Conservation (phyloP, 2,113 vertebrate genomes). For the Ceyx margarethae region DNA sequence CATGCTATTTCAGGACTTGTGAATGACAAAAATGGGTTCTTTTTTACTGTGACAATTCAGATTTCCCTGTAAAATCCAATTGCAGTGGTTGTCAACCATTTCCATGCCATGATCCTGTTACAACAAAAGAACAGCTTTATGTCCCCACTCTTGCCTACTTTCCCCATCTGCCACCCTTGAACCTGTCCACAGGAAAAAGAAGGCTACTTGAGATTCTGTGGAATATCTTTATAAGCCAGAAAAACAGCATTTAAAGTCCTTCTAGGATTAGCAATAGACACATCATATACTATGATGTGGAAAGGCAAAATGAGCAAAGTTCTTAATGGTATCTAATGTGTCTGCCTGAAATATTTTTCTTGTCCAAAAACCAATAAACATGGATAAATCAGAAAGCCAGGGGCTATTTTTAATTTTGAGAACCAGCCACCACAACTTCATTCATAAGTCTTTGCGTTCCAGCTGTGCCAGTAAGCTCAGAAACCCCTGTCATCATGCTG, state of each 20-base stretch:
- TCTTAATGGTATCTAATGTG: background rate
- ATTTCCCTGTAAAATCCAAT: slow-evolving; percentile 45
- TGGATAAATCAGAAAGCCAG: background rate
- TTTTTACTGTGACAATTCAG: slow-evolving; percentile 5
- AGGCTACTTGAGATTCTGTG: background rate
- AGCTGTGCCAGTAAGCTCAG: background rate
- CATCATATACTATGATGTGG: background rate
- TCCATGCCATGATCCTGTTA: background rate
- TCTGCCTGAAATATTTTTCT: background rate
- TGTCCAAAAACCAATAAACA: background rate
- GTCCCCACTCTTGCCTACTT: background rate
- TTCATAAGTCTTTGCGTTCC: background rate
- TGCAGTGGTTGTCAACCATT: slow-evolving; percentile 14
- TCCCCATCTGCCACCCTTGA: background rate
- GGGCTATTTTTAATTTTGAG: background rate
- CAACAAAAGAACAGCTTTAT: background rate
- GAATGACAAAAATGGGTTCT: slow-evolving; percentile 10
- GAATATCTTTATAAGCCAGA: background rate
- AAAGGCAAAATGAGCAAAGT: background rate
- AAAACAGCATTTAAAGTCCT: background rate
- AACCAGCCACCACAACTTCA: background rate
- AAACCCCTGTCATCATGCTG: background rate
- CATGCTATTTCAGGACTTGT: slow-evolving; percentile 29
- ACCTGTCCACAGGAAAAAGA: background rate
- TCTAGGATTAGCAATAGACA: background rate